Evolutionary conservation across 2,888 invertebrate genomes (phyloP), one percentile per base, ranked within the genome.

Genomic region (Metellina segmentata): DNA sequence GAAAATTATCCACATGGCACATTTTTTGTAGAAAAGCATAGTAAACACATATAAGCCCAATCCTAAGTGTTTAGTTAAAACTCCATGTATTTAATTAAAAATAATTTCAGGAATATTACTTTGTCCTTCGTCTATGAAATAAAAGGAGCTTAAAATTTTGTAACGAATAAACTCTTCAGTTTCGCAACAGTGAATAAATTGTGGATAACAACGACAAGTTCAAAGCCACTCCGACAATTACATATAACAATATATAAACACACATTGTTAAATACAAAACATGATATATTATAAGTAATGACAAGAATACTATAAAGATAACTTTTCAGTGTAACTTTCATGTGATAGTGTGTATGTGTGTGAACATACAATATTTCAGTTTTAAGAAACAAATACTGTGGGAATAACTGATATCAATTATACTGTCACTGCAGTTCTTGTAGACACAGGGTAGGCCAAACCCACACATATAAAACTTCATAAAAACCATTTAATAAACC

Each of bases 221-320:
- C 61, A 75, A n/a, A 88, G 20, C 16, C 71, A 61, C 52, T 89
- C 77, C 49, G 48, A 89, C 77, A 83, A 34, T 69, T 72, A 83
- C 77, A 83, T 51, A 82, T 77, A 89, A 83, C 82, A 78, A 83
- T 77, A 71, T 89, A 89, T 89, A 89, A 89, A 89, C 89, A 89
- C 77, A 77, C 89, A 83, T 53, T 77, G 81, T 70, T 52, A 70
- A 52, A 52, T 89, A 77, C 51, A 89, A 89, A 89, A 89, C 83
- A 70, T 86, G 48, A 74, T 83, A 81, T 88, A 88, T 81, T 75
- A 61, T 51, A 83, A 82, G 83, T 70, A 51, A 71, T 52, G 71
- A 86, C 71, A 86, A 48, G n/a, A 4, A 61, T 61, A 16, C 61
- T 61, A 61, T 61, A 11, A 61, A 16, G 61, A 61, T 61, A 16